Percentiles rank a stretch among this genome's conserved stretches.
Evolutionary conservation across 1,140 invertebrate genomes (phyloP).

Genomic region (Spodoptera litura): DNA sequence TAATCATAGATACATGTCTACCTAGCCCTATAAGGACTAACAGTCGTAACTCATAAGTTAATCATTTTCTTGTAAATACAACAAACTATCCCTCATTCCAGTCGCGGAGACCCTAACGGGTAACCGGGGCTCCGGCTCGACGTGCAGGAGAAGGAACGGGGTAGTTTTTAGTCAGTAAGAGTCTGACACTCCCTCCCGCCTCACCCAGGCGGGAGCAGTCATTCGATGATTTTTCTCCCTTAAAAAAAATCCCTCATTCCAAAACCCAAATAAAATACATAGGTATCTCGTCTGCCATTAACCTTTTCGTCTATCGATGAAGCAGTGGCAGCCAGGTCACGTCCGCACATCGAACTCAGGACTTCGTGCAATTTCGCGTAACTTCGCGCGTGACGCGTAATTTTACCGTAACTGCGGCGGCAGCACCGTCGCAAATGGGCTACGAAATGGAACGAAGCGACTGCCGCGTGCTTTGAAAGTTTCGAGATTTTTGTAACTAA

Average conservation of each 20-base stretch:
- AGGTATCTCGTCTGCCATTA: background rate
- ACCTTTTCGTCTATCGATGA: background rate
- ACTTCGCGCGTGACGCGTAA: constrained; percentile 10
- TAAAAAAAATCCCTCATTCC: background rate
- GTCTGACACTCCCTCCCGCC: too few relatives aligned
- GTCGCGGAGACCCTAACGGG: too few relatives aligned
- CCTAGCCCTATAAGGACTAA: too few relatives aligned
- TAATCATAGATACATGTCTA: too few relatives aligned
- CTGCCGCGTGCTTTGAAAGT: too few relatives aligned
- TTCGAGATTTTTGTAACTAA: too few relatives aligned
- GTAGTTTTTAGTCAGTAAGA: too few relatives aligned
- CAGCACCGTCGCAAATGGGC: constrained; percentile 16
- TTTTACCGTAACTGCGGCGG: background rate
- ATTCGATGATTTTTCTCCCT: too few relatives aligned
- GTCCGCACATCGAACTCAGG: background rate
- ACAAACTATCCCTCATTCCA: background rate
- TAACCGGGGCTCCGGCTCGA: too few relatives aligned
- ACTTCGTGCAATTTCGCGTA: constrained; percentile 19
- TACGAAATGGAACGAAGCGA: background rate
- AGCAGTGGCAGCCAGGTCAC: constrained; percentile 14
- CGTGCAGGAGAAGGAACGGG: too few relatives aligned
- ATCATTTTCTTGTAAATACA: background rate
- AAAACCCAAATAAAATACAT: background rate
- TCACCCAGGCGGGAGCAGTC: too few relatives aligned
- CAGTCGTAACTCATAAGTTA: too few relatives aligned